Evolutionary conservation across 1,140 invertebrate genomes (phyloP).

Genomic region (Trialeurodes vaporariorum): DNA sequence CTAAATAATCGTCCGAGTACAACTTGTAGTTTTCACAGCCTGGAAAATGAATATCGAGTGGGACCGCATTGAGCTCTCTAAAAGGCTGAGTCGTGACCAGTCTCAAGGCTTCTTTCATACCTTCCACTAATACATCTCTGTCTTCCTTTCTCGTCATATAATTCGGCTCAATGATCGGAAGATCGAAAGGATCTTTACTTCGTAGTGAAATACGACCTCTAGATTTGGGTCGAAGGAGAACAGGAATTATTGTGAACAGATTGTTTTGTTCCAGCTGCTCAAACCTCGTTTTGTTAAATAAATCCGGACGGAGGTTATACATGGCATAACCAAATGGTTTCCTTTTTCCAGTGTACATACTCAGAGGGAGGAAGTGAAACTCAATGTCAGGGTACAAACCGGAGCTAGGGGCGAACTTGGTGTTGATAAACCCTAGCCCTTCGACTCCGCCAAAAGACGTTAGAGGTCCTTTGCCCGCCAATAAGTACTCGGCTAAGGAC

Average conservation of each 20-base stretch:
- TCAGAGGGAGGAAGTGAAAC: constrained; percentile 76
- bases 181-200: constrained; percentile 44
- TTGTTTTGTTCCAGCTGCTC: constrained; percentile 22
- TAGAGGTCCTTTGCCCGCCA: constrained; percentile 66
- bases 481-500: constrained; percentile 64
- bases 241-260: constrained; percentile 26
- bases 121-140: constrained; percentile 29
- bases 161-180: constrained; percentile 51
- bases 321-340: background rate
- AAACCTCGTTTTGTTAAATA: background rate
- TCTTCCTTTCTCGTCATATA: constrained; percentile 42
- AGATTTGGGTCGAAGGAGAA: constrained; percentile 42
- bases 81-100: constrained; percentile 29
- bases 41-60: background rate
- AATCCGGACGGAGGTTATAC: background rate
- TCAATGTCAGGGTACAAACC: constrained; percentile 70
- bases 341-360: constrained; percentile 36
- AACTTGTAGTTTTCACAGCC: constrained; percentile 42
- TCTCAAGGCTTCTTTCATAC: constrained; percentile 24
- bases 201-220: constrained; percentile 44
- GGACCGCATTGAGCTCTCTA: constrained; percentile 12
- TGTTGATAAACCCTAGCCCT: constrained; percentile 73
- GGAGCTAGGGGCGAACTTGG: constrained; percentile 58
- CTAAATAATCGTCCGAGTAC: constrained; percentile 50
- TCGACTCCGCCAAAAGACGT: constrained; percentile 73